phyloP scores from a whole-genome alignment of 2,888 invertebrate species.

The Leptopilina drosophilae region DNA sequence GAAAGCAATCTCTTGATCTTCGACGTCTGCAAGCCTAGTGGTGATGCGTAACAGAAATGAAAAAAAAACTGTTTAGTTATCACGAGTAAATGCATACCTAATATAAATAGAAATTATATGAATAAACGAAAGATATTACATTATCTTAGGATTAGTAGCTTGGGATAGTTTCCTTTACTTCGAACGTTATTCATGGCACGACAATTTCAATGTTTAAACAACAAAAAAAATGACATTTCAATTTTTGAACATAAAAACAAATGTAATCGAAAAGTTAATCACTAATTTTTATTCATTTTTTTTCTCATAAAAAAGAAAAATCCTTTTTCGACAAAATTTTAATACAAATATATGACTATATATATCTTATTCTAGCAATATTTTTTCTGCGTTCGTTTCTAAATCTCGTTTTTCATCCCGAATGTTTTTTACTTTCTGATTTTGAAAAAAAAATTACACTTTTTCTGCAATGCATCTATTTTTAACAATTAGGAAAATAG shows the following conservation, averaged over 20 bases:
- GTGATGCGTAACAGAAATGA: constrained; percentile 59
- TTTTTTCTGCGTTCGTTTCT: background rate
- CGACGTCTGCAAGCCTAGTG: constrained; percentile 65
- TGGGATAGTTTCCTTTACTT: constrained; percentile 74
- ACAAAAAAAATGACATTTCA: constrained; percentile 42
- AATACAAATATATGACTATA: constrained; percentile 63
- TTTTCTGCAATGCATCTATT: too few relatives aligned
- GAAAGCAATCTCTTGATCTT: constrained; percentile 72
- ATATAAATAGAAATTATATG: constrained; percentile 75
- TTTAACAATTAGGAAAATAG: too few relatives aligned
- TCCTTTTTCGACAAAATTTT: constrained; percentile 66
- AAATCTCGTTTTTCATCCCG: constrained; percentile 62
- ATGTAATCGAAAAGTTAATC: constrained; percentile 66
- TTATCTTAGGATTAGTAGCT: constrained; percentile 76
- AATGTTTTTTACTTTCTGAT: constrained; percentile 42
- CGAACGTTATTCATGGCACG: constrained; percentile 54
- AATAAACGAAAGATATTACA: constrained; percentile 73
- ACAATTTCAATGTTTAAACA: constrained; percentile 44
- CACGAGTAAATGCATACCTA: constrained; percentile 74
- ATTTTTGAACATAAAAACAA: constrained; percentile 56
- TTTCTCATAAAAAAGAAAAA: constrained; percentile 48
- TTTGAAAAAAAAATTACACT: too few relatives aligned
- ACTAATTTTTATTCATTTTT: constrained; percentile 74
- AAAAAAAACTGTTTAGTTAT: constrained; percentile 74
- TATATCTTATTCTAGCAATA: constrained; percentile 67